Conservation (phyloP, 2,113 vertebrate genomes). For the Plectropomus leopardus region DNA sequence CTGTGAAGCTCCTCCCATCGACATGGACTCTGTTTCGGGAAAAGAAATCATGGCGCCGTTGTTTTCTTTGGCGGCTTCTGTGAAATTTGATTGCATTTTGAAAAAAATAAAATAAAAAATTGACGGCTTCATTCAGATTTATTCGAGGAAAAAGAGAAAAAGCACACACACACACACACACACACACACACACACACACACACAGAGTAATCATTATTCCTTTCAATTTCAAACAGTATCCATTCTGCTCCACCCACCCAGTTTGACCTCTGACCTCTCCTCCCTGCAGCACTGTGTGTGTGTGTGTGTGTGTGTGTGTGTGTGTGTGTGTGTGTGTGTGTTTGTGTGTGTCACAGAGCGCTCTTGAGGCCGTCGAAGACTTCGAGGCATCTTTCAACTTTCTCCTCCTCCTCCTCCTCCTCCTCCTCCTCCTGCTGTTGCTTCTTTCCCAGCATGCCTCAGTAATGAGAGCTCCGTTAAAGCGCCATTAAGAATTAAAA, state of each 20-base stretch:
- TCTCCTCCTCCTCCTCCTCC: conserved; percentile 1
- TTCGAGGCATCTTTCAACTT: conserved; percentile 53
- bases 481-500: conserved; percentile 40
- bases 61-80: neutral
- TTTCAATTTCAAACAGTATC: conserved; percentile 45
- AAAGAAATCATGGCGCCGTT: too few species aligned
- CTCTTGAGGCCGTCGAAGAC: conserved; percentile 48
- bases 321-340: conserved; percentile 28
- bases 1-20: neutral
- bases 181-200: neutral
- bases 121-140: conserved; percentile 7
- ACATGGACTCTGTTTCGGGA: too few species aligned
- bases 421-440: conserved; percentile 1
- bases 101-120: neutral
- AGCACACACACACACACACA: conserved; percentile 6
- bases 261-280: conserved; percentile 61
- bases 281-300: conserved; percentile 19
- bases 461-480: conserved; percentile 46
- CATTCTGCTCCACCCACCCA: conserved; percentile 63
- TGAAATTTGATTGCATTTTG: neutral
- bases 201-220: conserved; percentile 48
- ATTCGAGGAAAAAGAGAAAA: neutral
- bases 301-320: conserved; percentile 19
- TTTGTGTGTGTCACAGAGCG: conserved; percentile 28
- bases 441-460: conserved; percentile 68